These are phyloP conservation scores for Drosophila watanabei DNA, from an alignment of 1,140 invertebrate species.

Conservation along the genomic window DNA sequence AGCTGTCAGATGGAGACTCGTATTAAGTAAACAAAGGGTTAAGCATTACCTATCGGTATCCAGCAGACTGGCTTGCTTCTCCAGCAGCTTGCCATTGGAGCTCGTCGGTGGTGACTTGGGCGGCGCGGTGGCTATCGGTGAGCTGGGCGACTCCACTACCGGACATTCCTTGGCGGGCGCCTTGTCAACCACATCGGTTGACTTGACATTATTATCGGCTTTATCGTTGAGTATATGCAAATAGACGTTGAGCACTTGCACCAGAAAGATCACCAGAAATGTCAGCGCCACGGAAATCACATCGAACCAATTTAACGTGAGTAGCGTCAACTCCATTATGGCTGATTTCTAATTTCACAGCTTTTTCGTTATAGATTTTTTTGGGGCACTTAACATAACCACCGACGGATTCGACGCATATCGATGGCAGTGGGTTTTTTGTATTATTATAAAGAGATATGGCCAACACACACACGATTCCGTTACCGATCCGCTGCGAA, in stretches of 20 bases:
- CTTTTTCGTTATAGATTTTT: slow-evolving; percentile 22
- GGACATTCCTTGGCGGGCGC: slow-evolving; percentile 17
- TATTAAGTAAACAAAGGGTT: slow-evolving; percentile 8
- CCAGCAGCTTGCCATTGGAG: slow-evolving; percentile 72
- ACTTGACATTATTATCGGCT: slow-evolving; percentile 12
- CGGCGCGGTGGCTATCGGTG: slow-evolving; percentile 10
- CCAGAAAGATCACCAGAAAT: slow-evolving; percentile 58
- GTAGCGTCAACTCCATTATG: slow-evolving; percentile 52
- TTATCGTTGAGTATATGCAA: slow-evolving; percentile 62
- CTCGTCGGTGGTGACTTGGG: slow-evolving; percentile 23
- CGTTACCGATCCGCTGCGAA: slow-evolving; percentile 40
- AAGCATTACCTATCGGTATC: slow-evolving; percentile 71
- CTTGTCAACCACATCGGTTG: slow-evolving; percentile 41
- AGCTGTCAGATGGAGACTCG: slow-evolving; percentile 31
- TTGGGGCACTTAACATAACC: slow-evolving; percentile 23
- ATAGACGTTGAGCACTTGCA: slow-evolving; percentile 75
- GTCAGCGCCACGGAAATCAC: slow-evolving; percentile 64
- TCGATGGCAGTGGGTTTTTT: slow-evolving; percentile 6
- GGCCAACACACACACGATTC: slow-evolving; percentile 3
- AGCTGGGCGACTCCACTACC: slow-evolving; percentile 22
- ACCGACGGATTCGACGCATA: slow-evolving; percentile 32
- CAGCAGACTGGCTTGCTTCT: slow-evolving; percentile 74
- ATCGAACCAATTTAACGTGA: slow-evolving; percentile 73
- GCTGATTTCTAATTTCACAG: slow-evolving; percentile 25
- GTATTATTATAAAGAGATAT: neutral